Evolutionary conservation across 2,888 invertebrate genomes (phyloP).

Genomic region (Odontomyia ornata): DNA sequence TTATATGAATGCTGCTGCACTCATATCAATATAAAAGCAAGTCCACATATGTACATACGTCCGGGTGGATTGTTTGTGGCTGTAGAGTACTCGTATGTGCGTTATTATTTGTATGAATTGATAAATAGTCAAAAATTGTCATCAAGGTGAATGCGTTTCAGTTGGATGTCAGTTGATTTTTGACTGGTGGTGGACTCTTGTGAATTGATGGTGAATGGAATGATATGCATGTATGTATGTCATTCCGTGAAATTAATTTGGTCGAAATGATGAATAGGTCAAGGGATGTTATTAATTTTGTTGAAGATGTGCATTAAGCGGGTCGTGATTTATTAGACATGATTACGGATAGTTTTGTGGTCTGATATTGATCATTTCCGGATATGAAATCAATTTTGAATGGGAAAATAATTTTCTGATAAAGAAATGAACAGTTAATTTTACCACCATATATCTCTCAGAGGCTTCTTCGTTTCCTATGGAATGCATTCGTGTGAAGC

Average conservation of each 20-base stretch:
- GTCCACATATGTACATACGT: not conserved
- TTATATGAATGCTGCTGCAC: too few species aligned
- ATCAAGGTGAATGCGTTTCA: constrained; percentile 32
- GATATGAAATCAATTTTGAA: too few species aligned
- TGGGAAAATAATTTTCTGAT: too few species aligned
- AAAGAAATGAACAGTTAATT: too few species aligned
- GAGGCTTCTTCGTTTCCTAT: too few species aligned
- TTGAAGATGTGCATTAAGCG: constrained; percentile 19
- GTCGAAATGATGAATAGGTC: constrained; percentile 17
- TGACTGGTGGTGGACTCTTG: not conserved
- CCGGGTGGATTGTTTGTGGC: not conserved
- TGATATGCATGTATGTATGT: not conserved
- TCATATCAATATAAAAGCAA: not conserved
- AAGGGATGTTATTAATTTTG: constrained; percentile 27
- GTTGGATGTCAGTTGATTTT: not conserved
- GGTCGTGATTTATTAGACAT: constrained; percentile 14
- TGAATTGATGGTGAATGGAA: not conserved
- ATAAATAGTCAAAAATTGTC: constrained; percentile 35
- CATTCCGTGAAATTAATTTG: constrained; percentile 33
- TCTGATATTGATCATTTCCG: too few species aligned
- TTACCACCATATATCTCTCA: too few species aligned
- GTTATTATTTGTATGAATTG: constrained; percentile 8
- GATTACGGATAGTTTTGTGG: too few species aligned
- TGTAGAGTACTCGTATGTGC: not conserved
- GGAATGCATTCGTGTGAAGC: too few species aligned